Base-by-base conservation (phyloP, 1,140 invertebrate species). In the Pseudomyrmex flavicornis region DNA sequence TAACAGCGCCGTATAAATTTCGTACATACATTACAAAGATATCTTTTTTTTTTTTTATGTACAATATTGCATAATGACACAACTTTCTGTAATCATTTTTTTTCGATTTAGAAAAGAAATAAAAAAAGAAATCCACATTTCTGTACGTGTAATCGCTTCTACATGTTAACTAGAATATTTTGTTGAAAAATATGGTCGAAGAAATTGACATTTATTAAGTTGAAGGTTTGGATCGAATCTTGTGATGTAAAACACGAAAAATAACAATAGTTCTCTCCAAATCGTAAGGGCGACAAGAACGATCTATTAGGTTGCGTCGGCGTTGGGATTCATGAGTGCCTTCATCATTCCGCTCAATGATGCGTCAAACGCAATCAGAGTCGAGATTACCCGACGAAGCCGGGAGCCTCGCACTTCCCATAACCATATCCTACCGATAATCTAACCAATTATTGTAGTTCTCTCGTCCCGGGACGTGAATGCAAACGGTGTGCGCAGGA, bases 311-410 rank as follows among this genome's bases (percentile, higher is more conserved):
- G 46, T 59, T 66, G 61, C 56, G 58, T 58, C 77, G 84, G 72
- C 77, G 52, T 75, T 84, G 85, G 85, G 86, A 88, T 87, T 88
- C 88, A 83, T 63, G 77, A 50, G 82, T 77, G 87, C 88, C 86
- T 91, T 86, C 88, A 92, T 92, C 89, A 92, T 92, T 92, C 91
- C 88, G 86, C 91, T 92, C 91, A 90, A 92, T 92, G 91, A 92
- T 80, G 91, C 90, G 90, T 92, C 90, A 92, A 92, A 92, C 85
- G 85, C 90, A 92, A 92, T 92, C 91, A 92, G 86, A 85, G 90
- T 89, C 82, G 88, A 91, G 90, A 92, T 92, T 92, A 90, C 83
- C 75, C 86, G 82, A 86, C 87, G 86, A 89, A 80, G 83, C 87
- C 74, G 46, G 84, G 74, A 88, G 84, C 82, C 87, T 87, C 87